Evolutionary conservation across 92 coral and sea anemone species (phyloP).

Genomic region (Virgularia gustaviana): DNA sequence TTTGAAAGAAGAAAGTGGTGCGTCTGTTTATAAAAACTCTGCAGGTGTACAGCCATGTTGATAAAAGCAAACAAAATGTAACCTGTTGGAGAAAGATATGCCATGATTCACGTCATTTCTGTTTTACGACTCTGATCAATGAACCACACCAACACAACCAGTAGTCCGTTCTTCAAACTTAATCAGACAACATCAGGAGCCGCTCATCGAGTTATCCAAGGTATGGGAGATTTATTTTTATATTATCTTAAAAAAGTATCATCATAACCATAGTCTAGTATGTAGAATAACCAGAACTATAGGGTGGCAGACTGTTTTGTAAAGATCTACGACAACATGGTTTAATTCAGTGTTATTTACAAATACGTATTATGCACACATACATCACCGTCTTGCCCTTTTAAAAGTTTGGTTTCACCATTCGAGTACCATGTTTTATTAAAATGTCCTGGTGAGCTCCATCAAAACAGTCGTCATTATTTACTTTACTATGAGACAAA

Average conservation of each 20-base stretch:
- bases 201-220: slow-evolving; percentile 26
- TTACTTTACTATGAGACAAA: too few species aligned
- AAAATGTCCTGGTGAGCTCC: too few species aligned
- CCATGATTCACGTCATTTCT: not conserved
- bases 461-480: too few species aligned
- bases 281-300: too few species aligned
- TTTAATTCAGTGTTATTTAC: too few species aligned
- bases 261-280: not conserved
- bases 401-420: too few species aligned
- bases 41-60: slow-evolving; percentile 25
- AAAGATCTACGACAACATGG: too few species aligned
- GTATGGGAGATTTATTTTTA: slow-evolving; percentile 9
- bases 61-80: slow-evolving; percentile 14
- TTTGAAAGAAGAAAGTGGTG: not conserved
- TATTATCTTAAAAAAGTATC: not conserved
- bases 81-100: slow-evolving; percentile 18
- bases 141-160: slow-evolving; percentile 12
- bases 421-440: too few species aligned
- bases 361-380: too few species aligned
- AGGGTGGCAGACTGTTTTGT: too few species aligned
- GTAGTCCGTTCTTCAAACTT: slow-evolving; percentile 25
- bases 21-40: slow-evolving; percentile 8
- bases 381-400: too few species aligned
- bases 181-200: slow-evolving; percentile 15
- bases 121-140: slow-evolving; percentile 15